These are phyloP conservation scores for Drosophila melanica DNA, from an alignment of 1,140 invertebrate species.

Conservation along the genomic window DNA sequence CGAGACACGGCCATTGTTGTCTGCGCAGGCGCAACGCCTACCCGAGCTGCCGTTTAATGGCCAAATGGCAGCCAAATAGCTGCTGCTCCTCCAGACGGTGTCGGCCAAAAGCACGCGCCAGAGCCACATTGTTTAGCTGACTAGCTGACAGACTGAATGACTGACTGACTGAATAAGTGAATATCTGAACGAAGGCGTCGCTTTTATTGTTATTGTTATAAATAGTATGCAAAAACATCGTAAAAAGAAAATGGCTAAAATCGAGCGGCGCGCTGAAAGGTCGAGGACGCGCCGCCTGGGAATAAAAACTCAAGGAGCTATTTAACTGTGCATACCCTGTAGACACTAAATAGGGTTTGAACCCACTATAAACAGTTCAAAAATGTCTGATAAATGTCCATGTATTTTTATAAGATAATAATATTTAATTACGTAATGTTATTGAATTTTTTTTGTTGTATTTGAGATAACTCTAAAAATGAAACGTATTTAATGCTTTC, in stretches of 20 bases:
- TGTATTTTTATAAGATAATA: too few relatives aligned
- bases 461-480: too few relatives aligned
- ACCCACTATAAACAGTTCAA: background rate
- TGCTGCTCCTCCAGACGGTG: conserved; percentile 34
- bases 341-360: background rate
- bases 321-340: background rate
- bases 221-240: conserved; percentile 19
- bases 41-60: conserved; percentile 72
- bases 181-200: conserved; percentile 40
- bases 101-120: conserved; percentile 40
- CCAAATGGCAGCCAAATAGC: conserved; percentile 24
- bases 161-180: conserved; percentile 52
- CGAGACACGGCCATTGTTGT: conserved; percentile 37
- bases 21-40: conserved; percentile 62
- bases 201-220: conserved; percentile 69
- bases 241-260: conserved; percentile 28
- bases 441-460: too few relatives aligned
- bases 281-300: conserved; percentile 64
- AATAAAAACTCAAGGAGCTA: background rate
- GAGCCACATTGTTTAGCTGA: conserved; percentile 25
- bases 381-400: background rate
- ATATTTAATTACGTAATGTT: too few relatives aligned
- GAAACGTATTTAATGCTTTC: too few relatives aligned
- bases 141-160: conserved; percentile 28
- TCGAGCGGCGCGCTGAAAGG: conserved; percentile 47